These are phyloP conservation scores for Champsocephalus gunnari DNA, from an alignment of 2,797 vertebrate genomes.

Conservation along the genomic window DNA sequence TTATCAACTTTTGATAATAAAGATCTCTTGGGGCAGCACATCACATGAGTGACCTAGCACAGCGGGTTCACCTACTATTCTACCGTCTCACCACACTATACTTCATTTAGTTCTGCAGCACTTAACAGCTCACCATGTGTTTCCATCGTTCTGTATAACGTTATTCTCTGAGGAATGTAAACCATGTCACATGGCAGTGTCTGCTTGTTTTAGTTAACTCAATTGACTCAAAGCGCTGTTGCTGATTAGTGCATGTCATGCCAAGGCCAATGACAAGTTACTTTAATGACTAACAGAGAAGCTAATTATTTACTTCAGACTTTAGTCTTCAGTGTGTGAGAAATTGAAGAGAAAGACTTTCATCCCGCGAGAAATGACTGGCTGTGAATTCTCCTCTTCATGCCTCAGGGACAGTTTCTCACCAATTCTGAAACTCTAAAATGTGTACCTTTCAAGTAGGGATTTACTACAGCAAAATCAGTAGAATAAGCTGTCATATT, in stretches of 20 bases:
- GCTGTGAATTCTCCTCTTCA: not conserved
- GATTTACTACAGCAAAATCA: conserved; percentile 4
- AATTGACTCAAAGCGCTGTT: conserved; percentile 24
- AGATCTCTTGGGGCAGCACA: conserved; percentile 29
- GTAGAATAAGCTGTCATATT: conserved; percentile 3
- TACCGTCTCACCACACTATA: not conserved
- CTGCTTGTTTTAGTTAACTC: conserved; percentile 24
- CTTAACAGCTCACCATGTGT: conserved; percentile 7
- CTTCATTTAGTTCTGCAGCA: conserved; percentile 16
- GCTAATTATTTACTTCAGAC: conserved; percentile 62
- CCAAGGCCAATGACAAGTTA: conserved; percentile 34
- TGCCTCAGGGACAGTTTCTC: not conserved
- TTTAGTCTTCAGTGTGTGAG: conserved; percentile 22
- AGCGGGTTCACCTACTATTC: conserved; percentile 14
- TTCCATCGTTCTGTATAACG: conserved; percentile 9
- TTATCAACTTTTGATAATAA: conserved; percentile 40
- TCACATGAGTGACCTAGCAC: not conserved
- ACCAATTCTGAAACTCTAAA: conserved; percentile 5
- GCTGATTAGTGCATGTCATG: conserved; percentile 26
- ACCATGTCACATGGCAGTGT: conserved; percentile 30
- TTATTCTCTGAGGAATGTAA: conserved; percentile 34
- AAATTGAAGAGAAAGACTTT: conserved; percentile 22
- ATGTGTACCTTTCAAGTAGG: not conserved
- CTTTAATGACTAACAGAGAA: conserved; percentile 68
- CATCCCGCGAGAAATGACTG: conserved; percentile 14